Evolutionary conservation across 2,888 invertebrate genomes (phyloP).

Genomic region (Neria commutata): DNA sequence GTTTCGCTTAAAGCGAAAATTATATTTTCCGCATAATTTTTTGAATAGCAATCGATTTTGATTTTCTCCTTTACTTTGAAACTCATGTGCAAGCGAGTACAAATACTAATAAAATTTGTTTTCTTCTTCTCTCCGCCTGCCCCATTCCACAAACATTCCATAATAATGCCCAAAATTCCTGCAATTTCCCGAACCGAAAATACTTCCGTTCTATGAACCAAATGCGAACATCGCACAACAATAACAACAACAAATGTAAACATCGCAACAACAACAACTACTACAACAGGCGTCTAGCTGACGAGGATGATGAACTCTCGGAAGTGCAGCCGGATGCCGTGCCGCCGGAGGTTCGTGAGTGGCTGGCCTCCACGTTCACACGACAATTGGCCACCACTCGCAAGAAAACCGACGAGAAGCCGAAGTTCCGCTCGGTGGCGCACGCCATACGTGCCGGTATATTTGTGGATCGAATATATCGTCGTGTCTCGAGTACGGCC

Average conservation of each 20-base stretch:
- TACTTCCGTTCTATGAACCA: too few relatives aligned
- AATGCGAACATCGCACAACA: too few relatives aligned
- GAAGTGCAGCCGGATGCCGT: conserved; percentile 97
- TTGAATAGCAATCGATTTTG: too few relatives aligned
- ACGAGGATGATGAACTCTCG: conserved; percentile 94
- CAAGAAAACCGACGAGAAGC: conserved; percentile 78
- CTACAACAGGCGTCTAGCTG: conserved; percentile 75
- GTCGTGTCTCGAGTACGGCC: conserved; percentile 77
- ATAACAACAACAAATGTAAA: conserved; percentile 6
- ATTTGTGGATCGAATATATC: conserved; percentile 93
- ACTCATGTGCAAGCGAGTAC: conserved; percentile 6
- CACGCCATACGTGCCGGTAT: conserved; percentile 96
- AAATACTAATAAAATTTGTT: conserved; percentile 33
- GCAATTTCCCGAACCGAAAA: background rate
- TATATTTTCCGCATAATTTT: too few relatives aligned
- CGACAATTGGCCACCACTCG: conserved; percentile 82
- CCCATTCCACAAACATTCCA: conserved; percentile 29
- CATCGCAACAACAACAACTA: conserved; percentile 8
- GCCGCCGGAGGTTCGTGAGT: conserved; percentile 94
- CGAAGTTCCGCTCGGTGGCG: conserved; percentile 92
- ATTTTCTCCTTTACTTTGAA: conserved; percentile 10
- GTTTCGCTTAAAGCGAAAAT: too few relatives aligned
- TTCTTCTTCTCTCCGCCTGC: conserved; percentile 25
- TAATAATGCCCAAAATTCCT: conserved; percentile 5
- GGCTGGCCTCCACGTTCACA: conserved; percentile 96